Evolutionary conservation across 2,888 invertebrate genomes (phyloP).

Genomic region (Antitype chi): DNA sequence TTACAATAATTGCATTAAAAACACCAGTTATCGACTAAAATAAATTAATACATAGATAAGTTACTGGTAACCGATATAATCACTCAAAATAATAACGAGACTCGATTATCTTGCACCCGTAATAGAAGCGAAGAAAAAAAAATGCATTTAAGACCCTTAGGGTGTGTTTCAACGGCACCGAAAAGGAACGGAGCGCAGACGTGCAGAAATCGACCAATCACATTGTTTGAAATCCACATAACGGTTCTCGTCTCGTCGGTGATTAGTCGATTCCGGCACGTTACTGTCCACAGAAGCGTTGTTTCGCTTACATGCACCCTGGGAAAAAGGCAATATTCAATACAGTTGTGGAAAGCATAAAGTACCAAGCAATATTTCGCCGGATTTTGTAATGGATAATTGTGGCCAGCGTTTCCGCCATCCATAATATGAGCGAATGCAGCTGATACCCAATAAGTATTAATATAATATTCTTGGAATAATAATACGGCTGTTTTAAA

Average conservation of each 20-base stretch:
- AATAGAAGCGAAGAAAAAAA: constrained; percentile 22
- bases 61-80: constrained; percentile 35
- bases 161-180: neutral
- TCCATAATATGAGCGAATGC: neutral
- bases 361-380: neutral
- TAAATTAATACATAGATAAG: constrained; percentile 35
- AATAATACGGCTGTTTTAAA: neutral
- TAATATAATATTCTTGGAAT: neutral
- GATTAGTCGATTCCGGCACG: neutral
- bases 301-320: neutral
- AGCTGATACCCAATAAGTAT: neutral
- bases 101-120: constrained; percentile 37
- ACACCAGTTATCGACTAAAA: constrained; percentile 23
- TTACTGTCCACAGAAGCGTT: too few relatives aligned
- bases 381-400: neutral
- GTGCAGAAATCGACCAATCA: neutral
- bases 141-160: constrained; percentile 8
- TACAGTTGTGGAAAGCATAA: neutral
- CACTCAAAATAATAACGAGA: constrained; percentile 34
- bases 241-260: too few relatives aligned
- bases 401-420: too few relatives aligned
- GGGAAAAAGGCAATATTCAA: neutral
- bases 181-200: neutral
- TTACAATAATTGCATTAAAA: constrained; percentile 22
- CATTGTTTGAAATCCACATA: neutral